Evolutionary conservation across 2,113 vertebrate genomes (phyloP).

Genomic region (Salvelinus namaycush): DNA sequence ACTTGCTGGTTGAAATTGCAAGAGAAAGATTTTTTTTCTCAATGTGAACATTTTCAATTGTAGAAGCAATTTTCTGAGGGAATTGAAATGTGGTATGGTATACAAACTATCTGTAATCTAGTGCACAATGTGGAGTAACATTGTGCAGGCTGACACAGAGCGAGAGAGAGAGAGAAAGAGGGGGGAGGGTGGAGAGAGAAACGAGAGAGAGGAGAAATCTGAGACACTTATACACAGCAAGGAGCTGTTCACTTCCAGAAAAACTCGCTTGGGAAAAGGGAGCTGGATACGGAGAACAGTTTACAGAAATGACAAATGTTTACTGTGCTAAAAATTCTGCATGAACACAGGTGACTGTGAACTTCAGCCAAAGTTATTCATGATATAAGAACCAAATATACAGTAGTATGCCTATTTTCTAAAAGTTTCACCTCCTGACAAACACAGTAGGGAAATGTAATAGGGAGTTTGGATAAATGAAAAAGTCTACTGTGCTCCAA

Average conservation of each 20-base stretch:
- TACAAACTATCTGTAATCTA: constrained; percentile 2
- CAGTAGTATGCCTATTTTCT: constrained; percentile 13
- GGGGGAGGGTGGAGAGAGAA: no score
- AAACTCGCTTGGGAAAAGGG: background rate
- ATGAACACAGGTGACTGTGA: background rate
- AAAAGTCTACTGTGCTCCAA: no score
- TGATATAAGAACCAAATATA: background rate
- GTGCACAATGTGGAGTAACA: background rate
- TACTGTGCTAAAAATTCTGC: background rate
- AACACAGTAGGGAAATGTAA: constrained; percentile 22
- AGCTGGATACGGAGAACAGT: background rate
- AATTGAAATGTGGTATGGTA: background rate
- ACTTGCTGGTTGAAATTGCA: background rate
- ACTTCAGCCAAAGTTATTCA: background rate
- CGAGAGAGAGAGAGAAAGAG: background rate
- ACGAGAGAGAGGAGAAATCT: no score
- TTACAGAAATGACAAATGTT: background rate
- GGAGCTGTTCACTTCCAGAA: background rate
- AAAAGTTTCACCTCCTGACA: constrained; percentile 30
- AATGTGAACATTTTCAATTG: constrained; percentile 14
- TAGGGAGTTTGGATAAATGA: no score
- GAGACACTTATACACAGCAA: background rate
- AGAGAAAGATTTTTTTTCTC: constrained; percentile 27
- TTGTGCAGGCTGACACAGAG: background rate
- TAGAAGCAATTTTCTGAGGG: background rate